phyloP scores from a whole-genome alignment of 2,797 vertebrate genomes.

The Anabacerthia variegaticeps region DNA sequence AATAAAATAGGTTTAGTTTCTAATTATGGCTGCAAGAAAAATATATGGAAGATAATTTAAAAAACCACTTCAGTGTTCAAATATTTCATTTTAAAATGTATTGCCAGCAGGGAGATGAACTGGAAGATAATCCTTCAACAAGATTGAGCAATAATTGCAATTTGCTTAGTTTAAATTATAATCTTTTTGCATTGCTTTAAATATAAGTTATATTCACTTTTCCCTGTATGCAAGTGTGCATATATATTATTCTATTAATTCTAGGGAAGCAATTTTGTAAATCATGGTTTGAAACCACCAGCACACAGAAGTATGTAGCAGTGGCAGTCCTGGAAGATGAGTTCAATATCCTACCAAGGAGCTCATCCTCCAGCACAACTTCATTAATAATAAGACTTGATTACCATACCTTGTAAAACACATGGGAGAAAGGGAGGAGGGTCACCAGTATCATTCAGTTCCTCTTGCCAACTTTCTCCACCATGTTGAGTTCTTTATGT shows the following conservation, averaged over 20 bases:
- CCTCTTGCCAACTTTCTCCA: not conserved
- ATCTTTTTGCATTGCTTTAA: constrained; percentile 59
- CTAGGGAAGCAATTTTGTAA: constrained; percentile 23
- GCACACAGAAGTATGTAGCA: not conserved
- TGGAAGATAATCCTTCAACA: constrained; percentile 64
- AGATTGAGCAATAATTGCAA: constrained; percentile 66
- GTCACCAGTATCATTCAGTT: not conserved
- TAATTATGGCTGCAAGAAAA: constrained; percentile 63
- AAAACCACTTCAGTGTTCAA: constrained; percentile 61
- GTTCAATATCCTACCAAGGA: not conserved
- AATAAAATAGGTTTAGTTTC: constrained; percentile 59
- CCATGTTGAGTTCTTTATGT: not conserved
- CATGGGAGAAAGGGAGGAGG: not conserved
- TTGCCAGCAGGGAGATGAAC: constrained; percentile 63
- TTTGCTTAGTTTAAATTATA: constrained; percentile 66
- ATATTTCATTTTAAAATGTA: constrained; percentile 69
- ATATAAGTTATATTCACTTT: constrained; percentile 39
- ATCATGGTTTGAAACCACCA: not conserved
- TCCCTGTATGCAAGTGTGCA: constrained; percentile 6
- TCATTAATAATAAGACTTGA: not conserved
- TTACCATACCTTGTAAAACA: not conserved
- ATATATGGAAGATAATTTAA: constrained; percentile 51
- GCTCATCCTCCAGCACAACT: not conserved
- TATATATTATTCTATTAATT: constrained; percentile 60
- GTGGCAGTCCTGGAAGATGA: not conserved